These are phyloP conservation scores for Chaitophorus viminalis DNA, from an alignment of 2,888 invertebrate genomes.

Conservation along the genomic window DNA sequence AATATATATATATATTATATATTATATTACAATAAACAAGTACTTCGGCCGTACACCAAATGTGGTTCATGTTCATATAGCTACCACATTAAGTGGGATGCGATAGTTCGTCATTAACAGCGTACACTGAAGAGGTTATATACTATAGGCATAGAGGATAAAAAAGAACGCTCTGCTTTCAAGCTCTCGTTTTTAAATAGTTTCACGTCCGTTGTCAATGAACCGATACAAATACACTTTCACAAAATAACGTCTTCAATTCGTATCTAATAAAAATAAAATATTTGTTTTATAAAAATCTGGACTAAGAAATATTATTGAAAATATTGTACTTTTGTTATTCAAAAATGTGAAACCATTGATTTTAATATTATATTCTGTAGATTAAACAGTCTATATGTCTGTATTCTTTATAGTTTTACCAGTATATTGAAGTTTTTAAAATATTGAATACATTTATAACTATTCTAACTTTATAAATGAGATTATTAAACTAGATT, in stretches of 20 bases:
- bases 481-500: not conserved
- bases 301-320: not conserved
- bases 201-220: conserved; percentile 55
- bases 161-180: conserved; percentile 26
- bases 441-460: not conserved
- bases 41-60: conserved; percentile 21
- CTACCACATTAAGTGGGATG: conserved; percentile 17
- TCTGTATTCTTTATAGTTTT: not conserved
- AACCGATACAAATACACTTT: conserved; percentile 37
- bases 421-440: not conserved
- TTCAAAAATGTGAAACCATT: not conserved
- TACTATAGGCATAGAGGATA: not conserved
- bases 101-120: conserved; percentile 28
- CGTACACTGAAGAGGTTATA: conserved; percentile 28
- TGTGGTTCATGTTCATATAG: conserved; percentile 3
- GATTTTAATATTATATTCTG: not conserved
- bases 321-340: not conserved
- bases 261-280: not conserved
- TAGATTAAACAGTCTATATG: not conserved
- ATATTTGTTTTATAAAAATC: not conserved
- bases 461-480: not conserved
- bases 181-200: conserved; percentile 56
- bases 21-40: conserved; percentile 27
- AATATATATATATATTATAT: not conserved
- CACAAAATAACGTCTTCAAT: conserved; percentile 33